Conservation (phyloP, 2,113 vertebrate species). For the Laticauda colubrina region DNA sequence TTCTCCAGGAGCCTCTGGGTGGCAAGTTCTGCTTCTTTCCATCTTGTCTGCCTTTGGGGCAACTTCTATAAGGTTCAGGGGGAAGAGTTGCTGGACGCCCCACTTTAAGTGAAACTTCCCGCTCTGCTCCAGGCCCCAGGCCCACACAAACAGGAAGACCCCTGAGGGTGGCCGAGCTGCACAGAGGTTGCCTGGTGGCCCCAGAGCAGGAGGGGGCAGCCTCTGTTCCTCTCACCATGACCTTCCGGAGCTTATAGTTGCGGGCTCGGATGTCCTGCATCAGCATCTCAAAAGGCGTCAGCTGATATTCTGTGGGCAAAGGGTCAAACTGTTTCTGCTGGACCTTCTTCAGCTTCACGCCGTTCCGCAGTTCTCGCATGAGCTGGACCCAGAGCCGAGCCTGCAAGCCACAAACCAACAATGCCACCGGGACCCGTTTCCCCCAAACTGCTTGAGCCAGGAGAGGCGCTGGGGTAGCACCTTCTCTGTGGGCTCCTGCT, state of each 20-base stretch:
- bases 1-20: neutral
- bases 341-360: constrained; percentile 94
- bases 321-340: constrained; percentile 90
- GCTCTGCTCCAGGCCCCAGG: neutral
- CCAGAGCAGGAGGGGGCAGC: neutral
- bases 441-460: neutral
- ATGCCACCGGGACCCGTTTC: accelerated
- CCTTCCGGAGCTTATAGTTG: constrained; percentile 93
- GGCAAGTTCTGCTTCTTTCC: neutral
- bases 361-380: constrained; percentile 92
- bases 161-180: neutral
- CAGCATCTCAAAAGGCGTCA: constrained; percentile 96
- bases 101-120: neutral
- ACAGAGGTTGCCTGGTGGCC: neutral
- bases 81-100: neutral
- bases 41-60: neutral
- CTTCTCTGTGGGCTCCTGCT: neutral
- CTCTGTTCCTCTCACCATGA: constrained; percentile 80
- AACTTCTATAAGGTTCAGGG: too few relatives aligned
- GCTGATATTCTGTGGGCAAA: constrained; percentile 91
- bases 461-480: neutral
- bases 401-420: constrained; percentile 55
- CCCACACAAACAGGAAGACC: neutral
- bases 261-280: constrained; percentile 94
- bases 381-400: constrained; percentile 94